These are phyloP conservation scores for Proterorhinus semilunaris DNA, from an alignment of 2,113 vertebrate species.

Conservation along the genomic window DNA sequence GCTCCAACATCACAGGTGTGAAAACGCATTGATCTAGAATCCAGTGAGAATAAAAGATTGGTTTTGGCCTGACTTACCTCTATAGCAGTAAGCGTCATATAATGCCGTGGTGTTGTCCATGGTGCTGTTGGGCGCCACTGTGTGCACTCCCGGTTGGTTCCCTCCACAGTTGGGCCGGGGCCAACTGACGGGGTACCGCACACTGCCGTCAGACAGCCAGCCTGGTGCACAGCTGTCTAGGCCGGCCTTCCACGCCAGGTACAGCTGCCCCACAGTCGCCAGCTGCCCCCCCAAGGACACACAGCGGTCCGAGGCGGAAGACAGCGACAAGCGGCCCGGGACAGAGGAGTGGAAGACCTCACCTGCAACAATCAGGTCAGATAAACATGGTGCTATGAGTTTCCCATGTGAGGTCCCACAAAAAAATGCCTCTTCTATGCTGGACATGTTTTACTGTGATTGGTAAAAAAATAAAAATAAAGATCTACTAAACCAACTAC, in stretches of 20 bases:
- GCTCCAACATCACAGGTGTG: slow-evolving; percentile 8
- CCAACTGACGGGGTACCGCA: slow-evolving; percentile 83
- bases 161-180: slow-evolving; percentile 83
- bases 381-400: not conserved
- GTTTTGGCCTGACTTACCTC: slow-evolving; percentile 72
- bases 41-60: not conserved
- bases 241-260: slow-evolving; percentile 87
- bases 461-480: too few species aligned
- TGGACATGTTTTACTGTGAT: too few species aligned
- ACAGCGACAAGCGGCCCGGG: slow-evolving; percentile 78
- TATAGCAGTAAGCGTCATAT: slow-evolving; percentile 90
- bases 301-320: slow-evolving; percentile 81
- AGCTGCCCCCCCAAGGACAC: slow-evolving; percentile 77
- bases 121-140: slow-evolving; percentile 77
- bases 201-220: slow-evolving; percentile 91
- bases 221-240: slow-evolving; percentile 90
- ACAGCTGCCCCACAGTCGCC: slow-evolving; percentile 89
- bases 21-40: not conserved
- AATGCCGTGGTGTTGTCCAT: slow-evolving; percentile 67
- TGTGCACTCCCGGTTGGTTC: slow-evolving; percentile 78
- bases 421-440: too few species aligned
- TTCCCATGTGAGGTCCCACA: not conserved
- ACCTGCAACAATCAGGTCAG: slow-evolving; percentile 69
- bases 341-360: slow-evolving; percentile 84
- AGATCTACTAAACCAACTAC: too few species aligned